Evolutionary conservation across 2,797 vertebrate genomes (phyloP), one percentile per base, ranked within the genome.

Genomic region (Rhincodon typus): DNA sequence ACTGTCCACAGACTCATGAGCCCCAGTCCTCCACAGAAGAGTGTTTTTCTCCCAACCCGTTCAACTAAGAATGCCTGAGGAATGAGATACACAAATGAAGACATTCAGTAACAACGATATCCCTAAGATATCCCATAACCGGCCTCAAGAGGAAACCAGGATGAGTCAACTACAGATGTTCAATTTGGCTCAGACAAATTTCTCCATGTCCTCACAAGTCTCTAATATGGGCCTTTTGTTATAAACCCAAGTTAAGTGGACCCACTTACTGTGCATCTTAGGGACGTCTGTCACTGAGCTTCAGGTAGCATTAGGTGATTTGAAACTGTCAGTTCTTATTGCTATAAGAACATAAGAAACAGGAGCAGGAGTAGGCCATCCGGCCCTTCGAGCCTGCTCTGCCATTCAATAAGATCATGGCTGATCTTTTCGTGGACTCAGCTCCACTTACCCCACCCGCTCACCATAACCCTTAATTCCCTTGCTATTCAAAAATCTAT

Each of bases 21-120:
- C 6, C 69, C 94, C 2, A 95, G 23, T 57, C 94, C 94, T 77
- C 94, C 70, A 46, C 94, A 95, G 69, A 95, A 25, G 13, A 95
- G 94, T 27, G 72, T 7, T 30, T 95, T 95, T 77, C 94, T 95
- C 46, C 94, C 94, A 53, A 70, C 70, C 34, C 70, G 70, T 77
- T 95, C 94, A 50, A 95, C 30, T 6, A 95, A 77, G 67, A 34
- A 57, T 19, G 27, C 94, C 94, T 95, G 94, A n/a, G 15, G 0
- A 57, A 77, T 30, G 77, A 77, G 72, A 77, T 57, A 34, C 70
- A 95, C 19, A 95, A 19, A 77, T 34, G 19, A 50, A 57, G 10
- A 77, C n/a, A 93, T 38, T 69, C 62, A 93, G 90, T 27, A 23
- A 67, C n/a, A 69, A n/a, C 42, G n/a, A 69, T 6, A 13, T 8